A percentile compares a stretch with the other conserved stretches of the same genome.
These are phyloP conservation scores for Dynastes grantii DNA, from an alignment of 2,888 invertebrate genomes.

Conservation along the genomic window DNA sequence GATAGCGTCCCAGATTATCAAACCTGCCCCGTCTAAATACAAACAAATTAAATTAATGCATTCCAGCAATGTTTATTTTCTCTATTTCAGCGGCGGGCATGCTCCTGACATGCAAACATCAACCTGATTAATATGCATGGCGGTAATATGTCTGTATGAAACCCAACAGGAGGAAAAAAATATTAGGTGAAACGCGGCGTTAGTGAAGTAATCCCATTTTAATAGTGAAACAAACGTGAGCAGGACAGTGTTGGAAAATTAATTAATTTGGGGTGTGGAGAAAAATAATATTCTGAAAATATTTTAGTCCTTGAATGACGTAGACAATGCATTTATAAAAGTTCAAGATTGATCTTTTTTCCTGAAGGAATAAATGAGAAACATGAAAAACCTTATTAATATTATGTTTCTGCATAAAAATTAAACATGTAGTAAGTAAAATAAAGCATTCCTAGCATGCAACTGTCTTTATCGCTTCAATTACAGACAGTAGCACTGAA, in stretches of 20 bases:
- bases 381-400: too few relatives aligned
- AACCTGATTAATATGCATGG: slow-evolving; percentile 11
- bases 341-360: too few relatives aligned
- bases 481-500: too few relatives aligned
- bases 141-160: background rate
- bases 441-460: too few relatives aligned
- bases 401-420: too few relatives aligned
- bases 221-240: background rate
- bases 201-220: background rate
- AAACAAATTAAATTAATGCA: slow-evolving; percentile 22
- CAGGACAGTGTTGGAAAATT: background rate
- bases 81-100: slow-evolving; percentile 21
- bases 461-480: too few relatives aligned
- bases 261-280: background rate
- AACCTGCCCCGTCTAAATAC: background rate
- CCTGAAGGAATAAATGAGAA: too few relatives aligned
- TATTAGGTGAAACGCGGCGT: background rate
- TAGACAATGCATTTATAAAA: too few relatives aligned
- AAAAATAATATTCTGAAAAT: too few relatives aligned
- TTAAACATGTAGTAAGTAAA: too few relatives aligned
- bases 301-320: too few relatives aligned
- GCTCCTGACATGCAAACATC: slow-evolving; percentile 30
- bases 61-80: slow-evolving; percentile 13
- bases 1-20: background rate
- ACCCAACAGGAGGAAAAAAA: slow-evolving; percentile 1